A percentile compares a stretch with the other conserved stretches of the same genome.
Conservation (phyloP, 2,888 invertebrate genomes). For the Aproaerema taeniolella region DNA sequence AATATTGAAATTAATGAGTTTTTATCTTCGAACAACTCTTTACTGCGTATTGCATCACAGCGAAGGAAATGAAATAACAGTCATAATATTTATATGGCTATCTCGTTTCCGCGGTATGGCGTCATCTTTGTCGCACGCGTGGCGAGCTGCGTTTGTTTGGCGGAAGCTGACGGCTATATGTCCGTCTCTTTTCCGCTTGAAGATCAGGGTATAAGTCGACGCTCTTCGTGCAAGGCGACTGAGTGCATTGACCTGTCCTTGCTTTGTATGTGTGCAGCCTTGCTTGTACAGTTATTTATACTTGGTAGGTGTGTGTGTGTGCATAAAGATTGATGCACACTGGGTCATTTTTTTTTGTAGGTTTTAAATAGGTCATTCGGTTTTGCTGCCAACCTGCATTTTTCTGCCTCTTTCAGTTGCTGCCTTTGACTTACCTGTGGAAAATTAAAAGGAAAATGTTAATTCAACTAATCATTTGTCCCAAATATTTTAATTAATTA, state of each 20-base stretch:
- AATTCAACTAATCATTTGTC: too few species aligned
- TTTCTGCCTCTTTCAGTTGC: constrained; percentile 2
- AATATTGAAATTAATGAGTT: too few species aligned
- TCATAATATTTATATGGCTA: constrained; percentile 72
- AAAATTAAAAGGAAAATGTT: constrained; percentile 9
- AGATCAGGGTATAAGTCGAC: constrained; percentile 35
- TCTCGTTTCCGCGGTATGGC: constrained; percentile 50
- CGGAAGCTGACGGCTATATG: constrained; percentile 34
- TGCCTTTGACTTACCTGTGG: constrained; percentile 23
- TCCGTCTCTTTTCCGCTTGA: constrained; percentile 38
- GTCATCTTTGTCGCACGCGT: constrained; percentile 58
- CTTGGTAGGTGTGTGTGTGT: constrained; percentile 51
- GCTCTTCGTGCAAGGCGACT: constrained; percentile 70
- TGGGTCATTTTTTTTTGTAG: constrained; percentile 25
- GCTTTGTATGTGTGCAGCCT: constrained; percentile 72
- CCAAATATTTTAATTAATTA: too few species aligned
- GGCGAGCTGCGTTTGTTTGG: constrained; percentile 39
- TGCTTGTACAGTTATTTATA: constrained; percentile 74
- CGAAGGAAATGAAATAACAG: constrained; percentile 75
- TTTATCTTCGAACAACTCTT: constrained; percentile 24
- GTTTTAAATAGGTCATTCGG: constrained; percentile 11
- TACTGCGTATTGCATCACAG: constrained; percentile 73
- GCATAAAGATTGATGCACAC: constrained; percentile 66
- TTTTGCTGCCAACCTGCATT: constrained; percentile 10
- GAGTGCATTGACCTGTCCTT: constrained; percentile 77